Conservation (phyloP, 2,888 invertebrate species). For the Chelonus formosanus region DNA sequence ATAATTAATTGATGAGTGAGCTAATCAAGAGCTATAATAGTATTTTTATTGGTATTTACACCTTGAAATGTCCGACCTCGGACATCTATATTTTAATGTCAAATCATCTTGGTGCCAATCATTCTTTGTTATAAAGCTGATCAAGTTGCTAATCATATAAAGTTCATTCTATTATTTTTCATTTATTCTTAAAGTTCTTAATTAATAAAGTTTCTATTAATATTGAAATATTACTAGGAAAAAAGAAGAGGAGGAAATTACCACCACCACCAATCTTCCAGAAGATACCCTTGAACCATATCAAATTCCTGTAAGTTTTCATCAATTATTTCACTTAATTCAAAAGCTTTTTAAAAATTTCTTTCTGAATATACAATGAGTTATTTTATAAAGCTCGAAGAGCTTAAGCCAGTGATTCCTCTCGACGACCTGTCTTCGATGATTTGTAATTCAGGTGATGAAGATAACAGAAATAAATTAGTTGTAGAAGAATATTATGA, state of each 20-base stretch:
- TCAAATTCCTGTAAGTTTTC: slow-evolving; percentile 57
- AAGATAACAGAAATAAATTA: not conserved
- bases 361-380: not conserved
- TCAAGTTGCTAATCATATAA: too few relatives aligned
- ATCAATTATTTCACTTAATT: not conserved
- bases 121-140: slow-evolving; percentile 27
- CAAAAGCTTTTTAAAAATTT: not conserved
- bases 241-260: slow-evolving; percentile 55
- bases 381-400: slow-evolving; percentile 42
- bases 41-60: slow-evolving; percentile 26
- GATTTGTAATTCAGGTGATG: not conserved
- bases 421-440: slow-evolving; percentile 15
- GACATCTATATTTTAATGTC: slow-evolving; percentile 35
- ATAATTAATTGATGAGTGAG: not conserved
- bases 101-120: slow-evolving; percentile 31
- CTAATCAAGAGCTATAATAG: not conserved
- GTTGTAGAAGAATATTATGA: not conserved
- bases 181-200: too few relatives aligned
- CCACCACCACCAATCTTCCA: slow-evolving; percentile 52
- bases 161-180: too few relatives aligned
- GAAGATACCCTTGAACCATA: slow-evolving; percentile 62
- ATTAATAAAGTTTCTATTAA: too few relatives aligned
- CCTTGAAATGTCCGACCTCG: slow-evolving; percentile 39
- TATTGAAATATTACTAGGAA: slow-evolving; percentile 22
- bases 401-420: slow-evolving; percentile 18